Evolutionary conservation across 2,888 invertebrate species (phyloP).

Genomic region (Spisula subtruncata): DNA sequence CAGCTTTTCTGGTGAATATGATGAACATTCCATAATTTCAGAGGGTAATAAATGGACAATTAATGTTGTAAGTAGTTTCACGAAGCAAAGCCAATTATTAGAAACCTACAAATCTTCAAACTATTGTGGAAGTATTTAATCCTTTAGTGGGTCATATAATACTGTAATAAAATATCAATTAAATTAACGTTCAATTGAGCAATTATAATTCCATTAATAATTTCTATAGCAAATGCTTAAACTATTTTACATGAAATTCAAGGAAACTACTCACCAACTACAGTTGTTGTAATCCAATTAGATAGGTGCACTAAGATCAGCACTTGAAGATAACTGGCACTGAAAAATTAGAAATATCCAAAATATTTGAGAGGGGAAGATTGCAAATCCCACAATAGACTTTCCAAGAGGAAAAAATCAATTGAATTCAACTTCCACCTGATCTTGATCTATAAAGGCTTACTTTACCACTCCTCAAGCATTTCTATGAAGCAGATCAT

Average conservation of each 20-base stretch:
- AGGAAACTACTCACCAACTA: neutral
- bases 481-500: constrained; percentile 29
- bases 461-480: constrained; percentile 30
- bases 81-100: neutral
- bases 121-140: neutral
- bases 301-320: neutral
- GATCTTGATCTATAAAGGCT: constrained; percentile 2
- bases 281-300: neutral
- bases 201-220: neutral
- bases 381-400: constrained; percentile 10
- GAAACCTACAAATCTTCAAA: neutral
- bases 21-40: no score
- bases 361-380: constrained; percentile 20
- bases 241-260: neutral
- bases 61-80: neutral
- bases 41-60: no score
- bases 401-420: neutral
- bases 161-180: no score
- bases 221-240: neutral
- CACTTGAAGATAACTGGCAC: neutral
- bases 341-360: constrained; percentile 14
- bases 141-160: neutral
- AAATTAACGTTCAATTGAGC: neutral
- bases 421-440: constrained; percentile 13
- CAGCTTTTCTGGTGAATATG: no score